Base-by-base conservation (phyloP, 2,113 vertebrate genomes). In the Collichthys lucidus region DNA sequence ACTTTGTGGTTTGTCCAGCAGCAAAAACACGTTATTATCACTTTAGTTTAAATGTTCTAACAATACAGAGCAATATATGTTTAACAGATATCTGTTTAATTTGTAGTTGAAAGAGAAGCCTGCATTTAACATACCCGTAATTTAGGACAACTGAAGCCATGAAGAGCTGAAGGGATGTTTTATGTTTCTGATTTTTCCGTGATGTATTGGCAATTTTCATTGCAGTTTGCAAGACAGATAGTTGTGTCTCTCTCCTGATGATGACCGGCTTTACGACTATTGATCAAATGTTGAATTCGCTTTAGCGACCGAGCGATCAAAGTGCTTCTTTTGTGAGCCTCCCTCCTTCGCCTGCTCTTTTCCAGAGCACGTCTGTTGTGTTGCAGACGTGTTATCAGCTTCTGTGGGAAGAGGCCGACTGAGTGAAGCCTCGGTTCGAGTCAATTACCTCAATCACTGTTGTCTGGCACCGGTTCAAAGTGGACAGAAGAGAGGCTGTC, bases 371-470 rank as follows among this genome's bases (percentile, higher is more conserved):
- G 79, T 65, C 75, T 31, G 81, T 46, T n/a, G 65, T 29, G 76
- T n/a, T 77, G 83, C 56, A 55, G 82, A 83, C 55, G 47, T 59
- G 61, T 44, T 4, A 10, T 73, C 71, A 63, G 66, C 74, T 63
- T 81, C 80, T 72, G 77, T 72, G 65, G 52, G 74, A 29, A 5
- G 4, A 10, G 17, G 6, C 5, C 11, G 71, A 60, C n/a, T 7
- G 77, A 78, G 67, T 26, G 76, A 76, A 76, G 72, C 61, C 49
- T 68, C 4, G 19, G 60, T 71, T 87, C 60, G 22, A 81, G 70
- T 88, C 74, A 84, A 86, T 89, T 86, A 91, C 67, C 77, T 86
- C 80, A 59, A 71, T 88, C 68, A 65, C 83, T 72, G 77, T 80
- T 71, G 80, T 62, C 72, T 84, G 83, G 87, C 79, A 79, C 4